phyloP scores from a whole-genome alignment of 2,113 vertebrate genomes.

The Austrofundulus limnaeus region DNA sequence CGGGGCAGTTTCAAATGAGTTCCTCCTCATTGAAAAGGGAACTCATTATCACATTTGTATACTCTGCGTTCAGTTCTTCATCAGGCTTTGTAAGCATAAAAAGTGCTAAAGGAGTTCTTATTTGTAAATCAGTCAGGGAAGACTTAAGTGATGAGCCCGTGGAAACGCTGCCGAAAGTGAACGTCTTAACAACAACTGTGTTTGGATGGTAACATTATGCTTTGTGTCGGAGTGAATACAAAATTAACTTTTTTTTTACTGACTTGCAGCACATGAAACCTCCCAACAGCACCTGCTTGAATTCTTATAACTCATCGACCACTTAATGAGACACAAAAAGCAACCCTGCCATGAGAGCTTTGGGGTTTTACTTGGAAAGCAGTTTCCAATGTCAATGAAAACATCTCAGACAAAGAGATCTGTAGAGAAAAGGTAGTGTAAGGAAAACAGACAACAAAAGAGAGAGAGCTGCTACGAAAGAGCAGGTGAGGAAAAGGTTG shows the following conservation, averaged over 20 bases:
- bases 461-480: slow-evolving; percentile 42
- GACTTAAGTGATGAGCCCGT: slow-evolving; percentile 47
- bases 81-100: slow-evolving; percentile 76
- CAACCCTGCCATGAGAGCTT: background rate
- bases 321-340: background rate
- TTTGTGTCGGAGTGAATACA: background rate
- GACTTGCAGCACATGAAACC: background rate
- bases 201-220: slow-evolving; percentile 37
- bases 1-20: slow-evolving; percentile 67
- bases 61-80: slow-evolving; percentile 68
- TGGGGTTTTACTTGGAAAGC: slow-evolving; percentile 14
- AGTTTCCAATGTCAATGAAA: slow-evolving; percentile 24
- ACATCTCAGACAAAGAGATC: slow-evolving; percentile 18
- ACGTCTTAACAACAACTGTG: slow-evolving; percentile 46
- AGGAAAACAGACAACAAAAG: slow-evolving; percentile 22
- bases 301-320: background rate
- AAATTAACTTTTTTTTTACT: background rate
- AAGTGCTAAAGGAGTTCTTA: slow-evolving; percentile 60
- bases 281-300: slow-evolving; percentile 18
- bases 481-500: slow-evolving; percentile 45
- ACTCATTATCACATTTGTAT: slow-evolving; percentile 72
- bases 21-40: slow-evolving; percentile 70
- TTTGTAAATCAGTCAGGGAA: slow-evolving; percentile 58
- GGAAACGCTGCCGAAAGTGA: slow-evolving; percentile 38
- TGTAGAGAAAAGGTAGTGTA: slow-evolving; percentile 18